These are phyloP conservation scores for Theristus sp. DNA, from an alignment of 2,888 invertebrate species.

Conservation along the genomic window DNA sequence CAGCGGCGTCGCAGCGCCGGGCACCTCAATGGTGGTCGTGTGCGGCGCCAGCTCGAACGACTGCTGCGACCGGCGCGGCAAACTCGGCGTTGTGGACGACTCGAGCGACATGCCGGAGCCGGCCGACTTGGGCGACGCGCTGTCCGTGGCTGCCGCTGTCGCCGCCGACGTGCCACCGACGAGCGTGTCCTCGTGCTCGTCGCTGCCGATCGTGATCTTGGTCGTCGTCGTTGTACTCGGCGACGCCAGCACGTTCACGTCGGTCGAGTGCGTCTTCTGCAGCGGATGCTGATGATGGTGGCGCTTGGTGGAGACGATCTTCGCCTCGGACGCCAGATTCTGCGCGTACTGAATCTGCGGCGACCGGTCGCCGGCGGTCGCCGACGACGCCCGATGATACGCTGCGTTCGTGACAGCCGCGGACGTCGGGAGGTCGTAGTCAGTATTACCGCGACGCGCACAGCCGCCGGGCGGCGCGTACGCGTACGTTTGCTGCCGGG, in stretches of 20 bases:
- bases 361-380: slow-evolving; percentile 1
- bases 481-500: too few relatives aligned
- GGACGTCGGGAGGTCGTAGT: too few relatives aligned
- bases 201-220: not conserved
- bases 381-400: slow-evolving; percentile 1
- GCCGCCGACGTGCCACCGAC: too few relatives aligned
- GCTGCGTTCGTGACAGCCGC: too few relatives aligned
- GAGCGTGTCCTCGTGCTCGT: not conserved
- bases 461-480: too few relatives aligned
- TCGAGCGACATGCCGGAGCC: not conserved
- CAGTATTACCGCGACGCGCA: too few relatives aligned
- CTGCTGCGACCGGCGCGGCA: too few relatives aligned
- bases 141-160: not conserved
- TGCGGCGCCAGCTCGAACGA: not conserved
- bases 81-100: not conserved
- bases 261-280: too few relatives aligned
- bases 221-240: too few relatives aligned
- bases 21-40: not conserved
- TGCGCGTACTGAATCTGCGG: slow-evolving; percentile 10
- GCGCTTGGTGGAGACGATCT: slow-evolving; percentile 15
- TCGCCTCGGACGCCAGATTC: slow-evolving; percentile 22
- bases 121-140: not conserved
- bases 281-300: too few relatives aligned
- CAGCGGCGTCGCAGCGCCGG: not conserved
- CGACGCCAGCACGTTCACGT: too few relatives aligned